phyloP scores from a whole-genome alignment of 1,140 invertebrate genomes.

The Drosophila ogumai region DNA sequence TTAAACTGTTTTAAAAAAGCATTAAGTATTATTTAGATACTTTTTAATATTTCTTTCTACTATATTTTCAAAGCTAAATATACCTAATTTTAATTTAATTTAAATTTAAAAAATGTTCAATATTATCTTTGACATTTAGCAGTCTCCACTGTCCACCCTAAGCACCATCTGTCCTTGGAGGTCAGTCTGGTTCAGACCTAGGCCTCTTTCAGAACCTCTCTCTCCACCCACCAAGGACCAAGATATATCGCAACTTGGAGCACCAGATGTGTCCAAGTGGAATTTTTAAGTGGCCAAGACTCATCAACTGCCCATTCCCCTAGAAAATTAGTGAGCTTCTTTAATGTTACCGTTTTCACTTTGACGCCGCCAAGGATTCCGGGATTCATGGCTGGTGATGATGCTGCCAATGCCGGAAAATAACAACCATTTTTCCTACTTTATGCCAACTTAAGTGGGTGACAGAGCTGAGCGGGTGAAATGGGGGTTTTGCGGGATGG shows the following conservation, averaged over 20 bases:
- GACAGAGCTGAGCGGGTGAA: slow-evolving; percentile 47
- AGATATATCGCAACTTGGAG: slow-evolving; percentile 42
- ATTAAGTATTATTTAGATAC: not conserved
- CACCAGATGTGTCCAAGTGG: slow-evolving; percentile 71
- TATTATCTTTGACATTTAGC: not conserved
- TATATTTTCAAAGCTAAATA: not conserved
- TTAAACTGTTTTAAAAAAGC: not conserved
- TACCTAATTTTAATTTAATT: not conserved
- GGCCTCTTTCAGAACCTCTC: not conserved
- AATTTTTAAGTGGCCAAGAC: slow-evolving; percentile 65
- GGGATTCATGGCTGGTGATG: slow-evolving; percentile 57
- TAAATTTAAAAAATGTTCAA: not conserved
- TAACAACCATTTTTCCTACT: slow-evolving; percentile 76
- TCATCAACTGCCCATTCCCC: slow-evolving; percentile 11
- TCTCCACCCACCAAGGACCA: not conserved
- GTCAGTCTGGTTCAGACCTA: slow-evolving; percentile 22
- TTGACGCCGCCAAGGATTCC: slow-evolving; percentile 52
- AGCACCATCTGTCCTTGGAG: slow-evolving; percentile 21
- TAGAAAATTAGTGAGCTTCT: slow-evolving; percentile 63
- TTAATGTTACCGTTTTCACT: slow-evolving; percentile 63
- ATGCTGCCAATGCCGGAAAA: slow-evolving; percentile 63
- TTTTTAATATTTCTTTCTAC: not conserved
- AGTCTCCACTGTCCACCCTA: slow-evolving; percentile 7
- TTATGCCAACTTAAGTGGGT: slow-evolving; percentile 81
- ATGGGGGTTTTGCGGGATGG: slow-evolving; percentile 1